Conservation (phyloP, 2,113 vertebrate genomes). For the Copsychus sechellarum region DNA sequence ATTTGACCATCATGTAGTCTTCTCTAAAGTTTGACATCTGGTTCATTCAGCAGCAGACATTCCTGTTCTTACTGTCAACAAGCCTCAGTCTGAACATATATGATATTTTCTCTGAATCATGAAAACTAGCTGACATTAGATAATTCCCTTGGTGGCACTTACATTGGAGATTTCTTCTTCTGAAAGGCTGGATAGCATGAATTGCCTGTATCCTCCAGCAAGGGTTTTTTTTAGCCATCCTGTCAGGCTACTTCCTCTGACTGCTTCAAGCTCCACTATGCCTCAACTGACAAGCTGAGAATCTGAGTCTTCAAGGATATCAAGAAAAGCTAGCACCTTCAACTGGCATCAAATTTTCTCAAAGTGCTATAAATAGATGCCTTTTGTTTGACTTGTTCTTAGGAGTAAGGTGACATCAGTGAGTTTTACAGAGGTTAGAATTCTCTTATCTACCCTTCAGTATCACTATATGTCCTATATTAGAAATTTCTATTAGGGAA, state of each 20-base stretch:
- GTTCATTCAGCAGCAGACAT: neutral
- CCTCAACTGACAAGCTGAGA: neutral
- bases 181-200: neutral
- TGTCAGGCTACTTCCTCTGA: neutral
- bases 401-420: neutral
- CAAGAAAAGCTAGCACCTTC: neutral
- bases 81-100: neutral
- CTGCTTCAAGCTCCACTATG: neutral
- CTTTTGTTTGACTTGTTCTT: constrained; percentile 1
- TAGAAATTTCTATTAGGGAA: neutral
- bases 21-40: neutral
- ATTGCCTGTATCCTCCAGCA: neutral
- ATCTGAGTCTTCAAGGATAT: neutral
- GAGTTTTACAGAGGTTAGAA: neutral
- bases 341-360: neutral
- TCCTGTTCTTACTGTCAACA: neutral
- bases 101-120: neutral
- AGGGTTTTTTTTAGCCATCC: neutral
- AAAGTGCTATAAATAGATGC: neutral
- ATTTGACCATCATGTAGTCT: neutral
- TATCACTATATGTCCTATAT: neutral
- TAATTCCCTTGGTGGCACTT: neutral
- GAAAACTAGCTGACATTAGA: neutral
- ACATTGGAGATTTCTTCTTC: neutral
- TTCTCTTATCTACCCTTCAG: neutral